Conservation (phyloP, 1,140 invertebrate genomes). For the Aleiodes sp. region DNA sequence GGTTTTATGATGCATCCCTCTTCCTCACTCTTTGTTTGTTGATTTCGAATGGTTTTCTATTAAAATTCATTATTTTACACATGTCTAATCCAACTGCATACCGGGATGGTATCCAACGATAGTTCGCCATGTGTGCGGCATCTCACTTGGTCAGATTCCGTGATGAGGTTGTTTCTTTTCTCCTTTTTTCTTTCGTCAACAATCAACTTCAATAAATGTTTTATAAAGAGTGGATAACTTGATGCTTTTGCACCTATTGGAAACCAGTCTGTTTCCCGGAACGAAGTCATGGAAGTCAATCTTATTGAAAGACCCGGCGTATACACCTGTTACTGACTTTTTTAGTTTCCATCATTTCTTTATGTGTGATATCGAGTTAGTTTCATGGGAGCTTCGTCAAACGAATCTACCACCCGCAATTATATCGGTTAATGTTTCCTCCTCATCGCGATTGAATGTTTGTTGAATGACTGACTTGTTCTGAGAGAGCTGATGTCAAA, state of each 20-base stretch:
- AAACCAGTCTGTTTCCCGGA: slow-evolving; percentile 30
- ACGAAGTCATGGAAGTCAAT: slow-evolving; percentile 32
- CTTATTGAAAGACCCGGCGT: slow-evolving; percentile 8
- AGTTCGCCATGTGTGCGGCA: neutral
- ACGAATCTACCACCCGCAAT: neutral
- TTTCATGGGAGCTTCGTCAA: slow-evolving; percentile 9
- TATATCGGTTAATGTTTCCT: neutral
- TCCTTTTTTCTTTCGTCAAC: neutral
- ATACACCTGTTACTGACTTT: slow-evolving; percentile 32
- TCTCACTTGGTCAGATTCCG: slow-evolving; percentile 26
- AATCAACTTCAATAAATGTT: slow-evolving; percentile 29
- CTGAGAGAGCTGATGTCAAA: too few relatives aligned
- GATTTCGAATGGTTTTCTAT: neutral
- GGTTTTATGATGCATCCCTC: neutral
- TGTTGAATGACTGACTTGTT: too few relatives aligned
- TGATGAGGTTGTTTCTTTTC: slow-evolving; percentile 6
- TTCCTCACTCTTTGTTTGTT: neutral
- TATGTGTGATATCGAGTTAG: neutral
- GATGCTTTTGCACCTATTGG: neutral
- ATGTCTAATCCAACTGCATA: neutral
- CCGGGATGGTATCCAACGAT: too few relatives aligned
- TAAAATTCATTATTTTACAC: neutral
- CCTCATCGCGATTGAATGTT: too few relatives aligned
- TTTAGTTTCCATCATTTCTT: neutral
- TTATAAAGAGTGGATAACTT: slow-evolving; percentile 9